Conservation (phyloP, 2,797 vertebrate species). For the Tolypeutes matacus region DNA sequence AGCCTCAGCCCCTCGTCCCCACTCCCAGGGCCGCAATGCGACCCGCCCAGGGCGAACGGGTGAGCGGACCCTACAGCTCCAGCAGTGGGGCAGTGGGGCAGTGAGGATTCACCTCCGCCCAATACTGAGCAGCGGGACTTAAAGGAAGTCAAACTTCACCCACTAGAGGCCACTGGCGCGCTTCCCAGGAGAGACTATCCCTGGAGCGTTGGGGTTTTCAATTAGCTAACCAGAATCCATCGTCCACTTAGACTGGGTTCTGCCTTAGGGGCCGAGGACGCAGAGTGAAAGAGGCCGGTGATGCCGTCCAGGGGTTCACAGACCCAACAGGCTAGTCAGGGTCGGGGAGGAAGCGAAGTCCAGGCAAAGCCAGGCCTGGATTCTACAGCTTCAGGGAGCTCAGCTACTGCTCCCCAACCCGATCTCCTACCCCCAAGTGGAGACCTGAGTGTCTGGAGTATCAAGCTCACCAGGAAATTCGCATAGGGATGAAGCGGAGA, state of each 20-base stretch:
- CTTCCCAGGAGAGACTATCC: not conserved
- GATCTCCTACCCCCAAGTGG: not conserved
- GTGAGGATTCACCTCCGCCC: accelerated
- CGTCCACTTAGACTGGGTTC: accelerated
- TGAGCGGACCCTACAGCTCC: accelerated
- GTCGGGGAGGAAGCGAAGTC: not conserved
- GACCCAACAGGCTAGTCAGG: not conserved
- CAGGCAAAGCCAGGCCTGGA: not conserved
- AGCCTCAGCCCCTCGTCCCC: not conserved
- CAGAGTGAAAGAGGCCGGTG: no score
- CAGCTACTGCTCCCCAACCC: no score
- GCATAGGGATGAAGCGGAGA: not conserved
- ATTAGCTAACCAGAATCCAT: accelerated
- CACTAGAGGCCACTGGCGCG: conserved; percentile 66
- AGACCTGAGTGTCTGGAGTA: not conserved
- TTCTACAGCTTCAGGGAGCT: not conserved
- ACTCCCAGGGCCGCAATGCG: accelerated
- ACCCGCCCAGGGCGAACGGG: accelerated
- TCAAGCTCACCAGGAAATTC: not conserved
- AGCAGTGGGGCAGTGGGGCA: accelerated
- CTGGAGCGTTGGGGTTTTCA: accelerated
- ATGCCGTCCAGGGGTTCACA: not conserved
- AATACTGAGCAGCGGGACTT: accelerated
- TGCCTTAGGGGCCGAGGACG: no score
- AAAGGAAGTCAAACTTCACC: not conserved